Percentiles rank a stretch among this genome's conserved stretches.
phyloP scores from a whole-genome alignment of 2,113 vertebrate species.

The Ceyx cyanopectus region DNA sequence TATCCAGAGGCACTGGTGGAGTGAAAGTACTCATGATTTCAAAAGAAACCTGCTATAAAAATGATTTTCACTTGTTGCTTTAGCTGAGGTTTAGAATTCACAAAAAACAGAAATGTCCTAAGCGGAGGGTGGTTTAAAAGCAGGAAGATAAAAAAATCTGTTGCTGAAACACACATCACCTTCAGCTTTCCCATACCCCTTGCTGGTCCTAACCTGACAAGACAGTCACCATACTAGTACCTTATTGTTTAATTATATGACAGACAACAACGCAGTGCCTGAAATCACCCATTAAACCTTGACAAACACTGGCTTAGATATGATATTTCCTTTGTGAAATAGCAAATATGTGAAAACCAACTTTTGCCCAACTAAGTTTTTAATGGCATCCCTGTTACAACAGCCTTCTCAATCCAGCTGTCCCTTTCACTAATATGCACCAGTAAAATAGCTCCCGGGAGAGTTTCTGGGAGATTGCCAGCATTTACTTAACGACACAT shows the following conservation, averaged over 20 bases:
- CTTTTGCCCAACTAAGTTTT: neutral
- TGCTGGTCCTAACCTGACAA: neutral
- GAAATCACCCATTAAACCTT: neutral
- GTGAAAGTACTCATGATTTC: conserved; percentile 5
- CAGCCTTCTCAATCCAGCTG: conserved; percentile 10
- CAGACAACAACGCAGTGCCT: neutral
- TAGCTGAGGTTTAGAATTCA: conserved; percentile 6
- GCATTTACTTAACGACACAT: conserved; percentile 55
- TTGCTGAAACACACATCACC: neutral
- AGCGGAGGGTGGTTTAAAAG: neutral
- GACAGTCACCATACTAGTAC: neutral
- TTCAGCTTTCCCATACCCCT: neutral
- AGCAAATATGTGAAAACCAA: neutral
- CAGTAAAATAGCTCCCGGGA: conserved; percentile 20
- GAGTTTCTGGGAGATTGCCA: conserved; percentile 1
- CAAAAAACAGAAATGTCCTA: neutral
- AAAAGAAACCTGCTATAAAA: conserved; percentile 10
- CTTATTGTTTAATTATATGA: neutral
- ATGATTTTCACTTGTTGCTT: conserved; percentile 32
- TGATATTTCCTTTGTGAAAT: neutral
- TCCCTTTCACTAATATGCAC: neutral
- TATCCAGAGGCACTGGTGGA: conserved; percentile 32
- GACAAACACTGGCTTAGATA: neutral
- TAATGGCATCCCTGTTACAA: conserved; percentile 4
- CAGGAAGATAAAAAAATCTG: neutral